phyloP scores from a whole-genome alignment of 2,888 invertebrate species.

The Eulithis testata region DNA sequence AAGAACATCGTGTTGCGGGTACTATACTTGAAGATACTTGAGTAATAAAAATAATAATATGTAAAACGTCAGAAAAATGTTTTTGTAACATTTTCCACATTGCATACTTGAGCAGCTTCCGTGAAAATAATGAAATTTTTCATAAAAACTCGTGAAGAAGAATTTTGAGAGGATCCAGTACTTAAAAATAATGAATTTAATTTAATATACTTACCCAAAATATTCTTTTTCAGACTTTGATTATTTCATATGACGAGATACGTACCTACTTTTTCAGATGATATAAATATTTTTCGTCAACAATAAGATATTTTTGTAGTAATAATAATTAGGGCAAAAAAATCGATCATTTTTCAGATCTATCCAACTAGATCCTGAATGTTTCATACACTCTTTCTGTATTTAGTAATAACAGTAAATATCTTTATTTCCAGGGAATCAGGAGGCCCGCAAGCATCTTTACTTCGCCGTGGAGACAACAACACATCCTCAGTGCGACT shows the following conservation, averaged over 20 bases:
- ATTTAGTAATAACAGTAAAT: too few relatives aligned
- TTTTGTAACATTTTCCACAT: background rate
- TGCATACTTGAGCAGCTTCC: constrained; percentile 7
- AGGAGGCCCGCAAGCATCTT: constrained; percentile 71
- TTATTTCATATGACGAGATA: background rate
- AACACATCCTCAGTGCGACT: constrained; percentile 74
- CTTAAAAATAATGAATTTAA: background rate
- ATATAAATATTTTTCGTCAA: too few relatives aligned
- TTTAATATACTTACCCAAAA: background rate
- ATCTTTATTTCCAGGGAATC: constrained; percentile 64
- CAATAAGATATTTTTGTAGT: too few relatives aligned
- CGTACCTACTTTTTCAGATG: too few relatives aligned
- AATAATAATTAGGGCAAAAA: too few relatives aligned
- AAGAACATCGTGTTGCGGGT: too few relatives aligned
- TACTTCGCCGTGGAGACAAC: constrained; percentile 71
- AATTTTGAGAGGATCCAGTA: background rate
- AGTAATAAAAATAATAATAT: background rate
- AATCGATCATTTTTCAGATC: too few relatives aligned
- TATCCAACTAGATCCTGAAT: too few relatives aligned
- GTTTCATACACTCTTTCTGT: too few relatives aligned
- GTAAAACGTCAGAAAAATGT: background rate
- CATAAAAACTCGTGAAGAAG: constrained; percentile 3
- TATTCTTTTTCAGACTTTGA: background rate
- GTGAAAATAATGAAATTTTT: constrained; percentile 11
- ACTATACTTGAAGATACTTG: background rate